Evolutionary conservation across 30 jellyfish, hydroid and myxozoan species (phyloP).

Genomic region (Hydra vulgaris): DNA sequence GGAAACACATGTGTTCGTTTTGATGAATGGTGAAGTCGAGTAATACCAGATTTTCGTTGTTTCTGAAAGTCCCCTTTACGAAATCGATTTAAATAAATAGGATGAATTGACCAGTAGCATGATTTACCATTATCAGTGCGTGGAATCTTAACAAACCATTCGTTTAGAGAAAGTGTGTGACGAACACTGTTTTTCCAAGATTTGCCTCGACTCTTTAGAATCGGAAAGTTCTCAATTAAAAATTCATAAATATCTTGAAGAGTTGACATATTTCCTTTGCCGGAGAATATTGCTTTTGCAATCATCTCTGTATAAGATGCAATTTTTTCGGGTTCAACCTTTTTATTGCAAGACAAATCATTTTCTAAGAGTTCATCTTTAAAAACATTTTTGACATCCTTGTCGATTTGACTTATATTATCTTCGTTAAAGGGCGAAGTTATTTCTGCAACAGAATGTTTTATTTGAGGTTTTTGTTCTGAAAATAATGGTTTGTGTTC

Average conservation of each 20-base stretch:
- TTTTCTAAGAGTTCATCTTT: background rate
- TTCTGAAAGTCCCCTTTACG: constrained; percentile 48
- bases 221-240: constrained; percentile 31
- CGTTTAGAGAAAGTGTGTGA: constrained; percentile 74
- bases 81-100: constrained; percentile 33
- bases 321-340: constrained; percentile 9
- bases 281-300: constrained; percentile 51
- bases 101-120: constrained; percentile 77
- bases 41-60: constrained; percentile 22
- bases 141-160: constrained; percentile 64
- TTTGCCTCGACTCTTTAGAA: constrained; percentile 42
- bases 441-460: background rate
- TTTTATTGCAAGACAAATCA: background rate
- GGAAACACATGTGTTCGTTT: background rate
- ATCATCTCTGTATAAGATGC: constrained; percentile 84
- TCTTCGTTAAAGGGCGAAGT: background rate
- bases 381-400: background rate
- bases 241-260: constrained; percentile 42
- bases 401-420: background rate
- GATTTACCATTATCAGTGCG: constrained; percentile 50
- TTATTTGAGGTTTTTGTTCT: background rate
- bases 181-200: constrained; percentile 91
- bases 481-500: background rate
- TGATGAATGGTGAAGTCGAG: background rate
- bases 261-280: constrained; percentile 26